Evolutionary conservation across 2,113 vertebrate species (phyloP).

Genomic region (Pseudorasbora parva): DNA sequence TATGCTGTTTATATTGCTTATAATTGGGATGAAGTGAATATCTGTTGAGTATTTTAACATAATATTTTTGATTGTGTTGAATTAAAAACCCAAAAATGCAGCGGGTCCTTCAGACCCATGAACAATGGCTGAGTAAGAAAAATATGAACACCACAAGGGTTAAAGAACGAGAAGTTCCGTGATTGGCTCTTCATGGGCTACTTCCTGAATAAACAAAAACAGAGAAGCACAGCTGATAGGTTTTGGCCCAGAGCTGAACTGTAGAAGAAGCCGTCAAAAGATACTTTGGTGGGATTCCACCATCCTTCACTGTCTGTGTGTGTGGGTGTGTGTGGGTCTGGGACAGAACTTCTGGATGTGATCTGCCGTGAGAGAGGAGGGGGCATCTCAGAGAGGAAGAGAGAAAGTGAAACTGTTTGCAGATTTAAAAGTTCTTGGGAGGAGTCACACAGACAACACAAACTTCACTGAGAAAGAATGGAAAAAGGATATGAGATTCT

Average conservation of each 20-base stretch:
- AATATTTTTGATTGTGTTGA: no score
- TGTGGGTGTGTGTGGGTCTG: no score
- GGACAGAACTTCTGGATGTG: not conserved
- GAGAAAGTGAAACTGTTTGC: slow-evolving; percentile 38
- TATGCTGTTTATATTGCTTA: no score
- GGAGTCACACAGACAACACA: slow-evolving; percentile 22
- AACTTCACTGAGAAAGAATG: slow-evolving; percentile 59
- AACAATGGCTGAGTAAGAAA: no score
- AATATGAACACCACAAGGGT: no score
- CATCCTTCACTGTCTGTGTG: not conserved
- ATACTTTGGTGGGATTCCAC: not conserved
- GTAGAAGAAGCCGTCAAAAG: slow-evolving; percentile 42
- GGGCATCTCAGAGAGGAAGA: slow-evolving; percentile 58
- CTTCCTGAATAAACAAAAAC: slow-evolving; percentile 71
- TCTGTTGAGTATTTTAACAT: no score
- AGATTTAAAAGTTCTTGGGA: slow-evolving; percentile 53
- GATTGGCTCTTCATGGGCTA: slow-evolving; percentile 63
- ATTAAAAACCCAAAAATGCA: no score
- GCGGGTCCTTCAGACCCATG: no score
- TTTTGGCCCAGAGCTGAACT: slow-evolving; percentile 19
- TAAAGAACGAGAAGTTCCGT: slow-evolving; percentile 14
- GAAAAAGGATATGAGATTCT: slow-evolving; percentile 61
- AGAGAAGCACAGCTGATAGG: slow-evolving; percentile 50
- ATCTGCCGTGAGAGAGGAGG: slow-evolving; percentile 17
- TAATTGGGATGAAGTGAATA: no score